Evolutionary conservation across 2,888 invertebrate species (phyloP), one percentile per base, ranked within the genome.

Genomic region (Galerucella calmariensis): DNA sequence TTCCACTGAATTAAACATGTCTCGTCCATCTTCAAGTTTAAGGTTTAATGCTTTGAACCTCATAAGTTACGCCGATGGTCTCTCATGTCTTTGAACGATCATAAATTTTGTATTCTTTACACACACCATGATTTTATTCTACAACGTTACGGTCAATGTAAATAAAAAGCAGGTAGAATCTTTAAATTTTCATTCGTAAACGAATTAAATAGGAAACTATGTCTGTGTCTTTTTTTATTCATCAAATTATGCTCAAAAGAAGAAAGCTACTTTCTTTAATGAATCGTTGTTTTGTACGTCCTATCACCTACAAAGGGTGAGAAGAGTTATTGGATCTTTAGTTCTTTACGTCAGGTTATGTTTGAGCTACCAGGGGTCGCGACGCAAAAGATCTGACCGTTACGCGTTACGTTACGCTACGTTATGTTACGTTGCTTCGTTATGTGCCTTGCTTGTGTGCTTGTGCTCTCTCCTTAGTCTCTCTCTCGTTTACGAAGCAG

Each of bases 51-150:
- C 83, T 83, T 81, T 82, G 82, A 84, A 83, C 83, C 80, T 82
- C 82, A 82, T 83, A 82, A 81, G 80, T 82, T 81, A 76, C 75
- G 67, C 80, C 80, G 79, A 76, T 76, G 77, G 80, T 41, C 63
- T 44, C 63, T 65, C 41, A 83, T 84, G 86, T 85, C 85, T 83
- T 85, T 85, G 85, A 85, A 85, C 85, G 86, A 84, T 86, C 80
- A 84, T 84, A 81, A 82, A 84, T 84, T 85, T 83, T 80, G 82
- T 84, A 85, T 85, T 85, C 79, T 67, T 73, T 35, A 56, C 70
- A 58, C 66, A 69, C 44, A 65, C 53, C 46, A 70, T 46, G 41
- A 69, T 67, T 70, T 72, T 69, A 78, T 81, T 80, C 79, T 75
- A 80, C 79, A 53, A 67, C 73, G 65, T 41, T 72, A 72, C 75